Conservation (phyloP, 2,888 invertebrate species). For the Cactoblastis cactorum region DNA sequence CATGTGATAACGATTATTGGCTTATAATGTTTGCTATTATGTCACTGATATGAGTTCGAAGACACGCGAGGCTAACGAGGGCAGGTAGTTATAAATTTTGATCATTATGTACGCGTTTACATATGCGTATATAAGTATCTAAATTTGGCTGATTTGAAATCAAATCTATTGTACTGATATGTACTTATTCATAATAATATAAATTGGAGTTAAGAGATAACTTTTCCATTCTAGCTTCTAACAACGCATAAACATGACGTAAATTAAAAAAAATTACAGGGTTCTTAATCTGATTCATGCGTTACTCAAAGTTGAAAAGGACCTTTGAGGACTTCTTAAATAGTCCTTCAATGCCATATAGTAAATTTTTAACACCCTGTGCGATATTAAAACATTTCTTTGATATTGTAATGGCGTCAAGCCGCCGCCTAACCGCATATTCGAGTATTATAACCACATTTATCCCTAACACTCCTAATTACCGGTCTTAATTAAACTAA, state of each 20-base stretch:
- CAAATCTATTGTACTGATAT: background rate
- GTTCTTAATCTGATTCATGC: background rate
- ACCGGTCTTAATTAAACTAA: conserved; percentile 71
- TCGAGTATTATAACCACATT: conserved; percentile 35
- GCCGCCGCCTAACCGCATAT: conserved; percentile 14
- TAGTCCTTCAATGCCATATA: background rate
- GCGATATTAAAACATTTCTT: conserved; percentile 6
- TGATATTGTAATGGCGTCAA: conserved; percentile 15
- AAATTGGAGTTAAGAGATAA: too few relatives aligned
- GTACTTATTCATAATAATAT: too few relatives aligned
- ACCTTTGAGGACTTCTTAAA: background rate
- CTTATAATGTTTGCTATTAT: conserved; percentile 14
- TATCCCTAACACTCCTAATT: conserved; percentile 61
- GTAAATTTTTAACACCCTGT: background rate
- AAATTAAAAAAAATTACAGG: too few relatives aligned
- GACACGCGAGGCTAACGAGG: background rate
- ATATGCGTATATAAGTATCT: background rate
- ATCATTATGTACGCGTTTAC: background rate
- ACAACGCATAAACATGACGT: too few relatives aligned
- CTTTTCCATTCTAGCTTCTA: too few relatives aligned
- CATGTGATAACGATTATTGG: conserved; percentile 16
- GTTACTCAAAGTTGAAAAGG: background rate
- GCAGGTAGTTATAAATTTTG: background rate
- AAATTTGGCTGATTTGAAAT: background rate
- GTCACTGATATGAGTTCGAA: conserved; percentile 13